phyloP scores from a whole-genome alignment of 1,140 invertebrate genomes.

The Maniola jurtina region DNA sequence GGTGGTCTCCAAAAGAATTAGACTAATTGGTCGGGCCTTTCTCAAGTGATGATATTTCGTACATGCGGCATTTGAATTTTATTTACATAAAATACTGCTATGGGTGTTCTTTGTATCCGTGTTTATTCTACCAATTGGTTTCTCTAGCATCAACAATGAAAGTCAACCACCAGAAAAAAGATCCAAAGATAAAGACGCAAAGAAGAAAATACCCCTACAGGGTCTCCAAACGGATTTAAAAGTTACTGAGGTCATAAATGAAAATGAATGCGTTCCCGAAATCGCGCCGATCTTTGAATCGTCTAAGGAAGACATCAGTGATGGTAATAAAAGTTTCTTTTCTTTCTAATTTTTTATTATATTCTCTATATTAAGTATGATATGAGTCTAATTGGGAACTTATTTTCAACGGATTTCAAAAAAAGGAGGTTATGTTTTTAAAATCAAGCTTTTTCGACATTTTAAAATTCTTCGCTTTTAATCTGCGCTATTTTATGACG shows the following conservation, averaged over 20 bases:
- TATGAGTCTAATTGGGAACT: no score
- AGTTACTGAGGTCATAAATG: conserved; percentile 22
- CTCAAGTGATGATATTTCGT: no score
- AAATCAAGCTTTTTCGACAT: no score
- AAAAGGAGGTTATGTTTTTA: no score
- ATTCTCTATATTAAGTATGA: background rate
- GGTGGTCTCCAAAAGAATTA: no score
- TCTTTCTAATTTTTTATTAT: background rate
- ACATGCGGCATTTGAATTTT: no score
- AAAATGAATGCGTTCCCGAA: conserved; percentile 32
- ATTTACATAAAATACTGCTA: no score
- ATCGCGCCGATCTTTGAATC: conserved; percentile 33
- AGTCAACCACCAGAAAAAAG: conserved; percentile 58
- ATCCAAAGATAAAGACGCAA: conserved; percentile 77
- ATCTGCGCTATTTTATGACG: no score
- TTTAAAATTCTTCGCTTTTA: no score
- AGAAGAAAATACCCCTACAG: conserved; percentile 75
- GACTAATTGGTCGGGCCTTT: no score
- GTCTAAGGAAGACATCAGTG: conserved; percentile 36
- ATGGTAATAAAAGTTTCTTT: conserved; percentile 31
- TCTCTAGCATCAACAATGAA: conserved; percentile 38
- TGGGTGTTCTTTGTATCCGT: no score
- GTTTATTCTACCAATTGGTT: conserved; percentile 6
- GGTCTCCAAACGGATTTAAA: conserved; percentile 17
- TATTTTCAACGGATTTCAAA: no score